phyloP scores from a whole-genome alignment of 2,797 vertebrate species.

The Geotrypetes seraphini region DNA sequence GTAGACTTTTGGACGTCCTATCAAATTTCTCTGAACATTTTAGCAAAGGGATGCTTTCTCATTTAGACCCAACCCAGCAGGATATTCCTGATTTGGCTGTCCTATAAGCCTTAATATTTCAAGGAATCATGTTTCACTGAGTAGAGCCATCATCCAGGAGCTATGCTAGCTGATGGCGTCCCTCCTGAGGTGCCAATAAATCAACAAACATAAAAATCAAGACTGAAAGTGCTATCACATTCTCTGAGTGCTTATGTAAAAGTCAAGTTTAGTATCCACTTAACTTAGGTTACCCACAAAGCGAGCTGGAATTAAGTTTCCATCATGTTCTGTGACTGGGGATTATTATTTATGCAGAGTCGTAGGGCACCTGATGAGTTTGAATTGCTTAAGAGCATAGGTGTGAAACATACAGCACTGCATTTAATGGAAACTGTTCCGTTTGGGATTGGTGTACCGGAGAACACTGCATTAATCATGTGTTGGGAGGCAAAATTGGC shows the following conservation, averaged over 20 bases:
- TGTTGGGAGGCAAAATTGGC: conserved; percentile 8
- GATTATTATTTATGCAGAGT: conserved; percentile 38
- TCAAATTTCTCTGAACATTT: too few relatives aligned
- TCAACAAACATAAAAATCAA: conserved; percentile 31
- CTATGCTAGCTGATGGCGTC: conserved; percentile 17
- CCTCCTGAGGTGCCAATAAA: conserved; percentile 35
- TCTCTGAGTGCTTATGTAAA: conserved; percentile 24
- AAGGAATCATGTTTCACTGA: too few relatives aligned
- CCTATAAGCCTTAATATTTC: not conserved
- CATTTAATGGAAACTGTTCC: conserved; percentile 8
- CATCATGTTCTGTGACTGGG: conserved; percentile 29
- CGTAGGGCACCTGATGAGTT: conserved; percentile 18
- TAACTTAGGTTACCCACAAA: conserved; percentile 34
- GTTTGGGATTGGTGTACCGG: conserved; percentile 4
- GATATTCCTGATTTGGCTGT: not conserved
- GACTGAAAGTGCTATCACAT: conserved; percentile 8
- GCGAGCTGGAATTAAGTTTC: conserved; percentile 21
- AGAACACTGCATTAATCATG: conserved; percentile 4
- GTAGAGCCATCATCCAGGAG: too few relatives aligned
- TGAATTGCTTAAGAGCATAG: conserved; percentile 17
- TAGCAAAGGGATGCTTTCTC: too few relatives aligned
- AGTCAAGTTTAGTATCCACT: conserved; percentile 22
- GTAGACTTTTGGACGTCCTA: too few relatives aligned
- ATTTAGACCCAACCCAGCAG: too few relatives aligned
- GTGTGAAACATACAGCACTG: conserved; percentile 9